Percentiles rank a stretch among this genome's conserved stretches.
Evolutionary conservation across 2,797 vertebrate species (phyloP).

Genomic region (Carduelis carduelis): DNA sequence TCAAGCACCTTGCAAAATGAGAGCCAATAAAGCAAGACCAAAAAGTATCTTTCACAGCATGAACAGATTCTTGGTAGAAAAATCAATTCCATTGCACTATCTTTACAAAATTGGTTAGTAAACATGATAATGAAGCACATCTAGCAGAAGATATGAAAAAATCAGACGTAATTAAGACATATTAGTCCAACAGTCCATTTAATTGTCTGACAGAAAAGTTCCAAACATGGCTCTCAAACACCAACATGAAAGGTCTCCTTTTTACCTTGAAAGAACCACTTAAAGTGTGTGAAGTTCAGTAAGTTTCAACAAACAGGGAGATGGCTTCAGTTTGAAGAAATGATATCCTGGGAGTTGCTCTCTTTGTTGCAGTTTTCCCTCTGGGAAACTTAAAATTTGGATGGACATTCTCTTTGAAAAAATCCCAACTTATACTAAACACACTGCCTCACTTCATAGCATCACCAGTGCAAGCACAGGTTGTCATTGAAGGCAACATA

Average conservation of each 20-base stretch:
- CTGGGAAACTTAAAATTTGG: background rate
- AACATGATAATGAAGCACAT: background rate
- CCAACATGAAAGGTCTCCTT: background rate
- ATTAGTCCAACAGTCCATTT: background rate
- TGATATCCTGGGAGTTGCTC: background rate
- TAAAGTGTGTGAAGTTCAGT: background rate
- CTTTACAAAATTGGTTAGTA: background rate
- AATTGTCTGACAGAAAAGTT: background rate
- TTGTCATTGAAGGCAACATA: background rate
- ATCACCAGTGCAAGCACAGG: background rate
- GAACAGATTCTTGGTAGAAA: background rate
- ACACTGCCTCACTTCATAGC: background rate
- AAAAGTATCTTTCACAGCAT: background rate
- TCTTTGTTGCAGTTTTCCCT: background rate
- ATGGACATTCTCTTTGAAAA: background rate
- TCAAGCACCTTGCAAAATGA: background rate
- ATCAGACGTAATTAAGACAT: background rate
- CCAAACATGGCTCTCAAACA: background rate
- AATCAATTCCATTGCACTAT: background rate
- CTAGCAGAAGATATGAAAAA: background rate
- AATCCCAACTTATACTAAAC: background rate
- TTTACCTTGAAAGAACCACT: background rate
- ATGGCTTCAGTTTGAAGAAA: background rate
- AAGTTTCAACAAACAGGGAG: background rate
- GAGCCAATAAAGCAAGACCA: background rate